Percentiles rank a stretch among this genome's conserved stretches.
Conservation (phyloP, 2,888 invertebrate species). For the Notocelia uddmanniana region DNA sequence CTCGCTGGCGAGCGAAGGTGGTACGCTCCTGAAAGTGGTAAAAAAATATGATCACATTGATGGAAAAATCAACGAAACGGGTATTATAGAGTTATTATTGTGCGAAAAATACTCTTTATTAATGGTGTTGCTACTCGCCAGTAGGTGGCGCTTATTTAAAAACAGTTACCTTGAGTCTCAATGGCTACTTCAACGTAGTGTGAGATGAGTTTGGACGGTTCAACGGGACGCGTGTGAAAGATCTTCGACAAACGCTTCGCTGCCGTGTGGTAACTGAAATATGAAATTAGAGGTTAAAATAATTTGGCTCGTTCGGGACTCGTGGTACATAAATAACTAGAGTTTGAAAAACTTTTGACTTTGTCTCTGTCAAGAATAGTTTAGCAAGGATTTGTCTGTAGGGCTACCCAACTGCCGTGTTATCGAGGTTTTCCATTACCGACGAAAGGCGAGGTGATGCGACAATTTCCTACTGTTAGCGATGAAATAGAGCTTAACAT, state of each 20-base stretch:
- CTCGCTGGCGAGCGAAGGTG: constrained; percentile 45
- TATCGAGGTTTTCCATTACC: no score
- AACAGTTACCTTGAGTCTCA: constrained; percentile 33
- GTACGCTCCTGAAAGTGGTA: constrained; percentile 37
- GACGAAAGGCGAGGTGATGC: no score
- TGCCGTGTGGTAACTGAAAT: constrained; percentile 43
- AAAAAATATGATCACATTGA: no score
- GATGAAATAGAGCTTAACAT: background rate
- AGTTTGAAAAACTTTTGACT: no score
- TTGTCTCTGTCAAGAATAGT: no score
- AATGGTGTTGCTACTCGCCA: background rate
- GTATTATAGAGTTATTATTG: no score
- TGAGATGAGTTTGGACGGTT: constrained; percentile 43
- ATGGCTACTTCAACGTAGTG: constrained; percentile 44
- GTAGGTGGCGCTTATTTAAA: background rate
- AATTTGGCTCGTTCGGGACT: background rate
- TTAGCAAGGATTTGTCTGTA: no score
- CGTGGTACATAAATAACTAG: no score
- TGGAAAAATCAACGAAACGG: no score
- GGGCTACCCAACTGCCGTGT: no score
- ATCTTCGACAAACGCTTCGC: constrained; percentile 44
- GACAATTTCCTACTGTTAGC: no score
- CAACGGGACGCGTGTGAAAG: constrained; percentile 41
- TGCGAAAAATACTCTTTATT: no score
- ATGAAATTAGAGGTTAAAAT: background rate